phyloP scores from a whole-genome alignment of 2,888 invertebrate genomes.

The Alsophila aescularia region DNA sequence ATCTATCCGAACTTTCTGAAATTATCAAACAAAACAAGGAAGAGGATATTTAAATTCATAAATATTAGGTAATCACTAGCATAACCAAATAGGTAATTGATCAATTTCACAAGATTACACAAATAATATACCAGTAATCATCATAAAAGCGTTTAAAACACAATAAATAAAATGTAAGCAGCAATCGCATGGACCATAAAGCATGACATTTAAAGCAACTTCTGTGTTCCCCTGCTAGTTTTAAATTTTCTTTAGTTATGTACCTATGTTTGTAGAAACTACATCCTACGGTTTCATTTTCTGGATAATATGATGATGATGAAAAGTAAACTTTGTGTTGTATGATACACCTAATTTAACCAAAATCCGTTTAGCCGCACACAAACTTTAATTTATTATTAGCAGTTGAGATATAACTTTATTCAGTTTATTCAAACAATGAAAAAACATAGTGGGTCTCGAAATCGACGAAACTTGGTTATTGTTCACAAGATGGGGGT shows the following conservation, averaged over 20 bases:
- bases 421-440: no score
- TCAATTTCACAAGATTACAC: slow-evolving; percentile 9
- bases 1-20: no score
- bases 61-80: slow-evolving; percentile 1
- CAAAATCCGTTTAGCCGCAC: no score
- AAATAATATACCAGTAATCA: slow-evolving; percentile 3
- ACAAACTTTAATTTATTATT: no score
- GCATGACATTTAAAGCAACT: slow-evolving; percentile 14
- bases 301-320: no score
- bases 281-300: no score
- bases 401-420: no score
- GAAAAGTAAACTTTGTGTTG: no score
- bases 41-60: background rate
- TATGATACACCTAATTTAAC: no score
- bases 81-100: slow-evolving; percentile 2
- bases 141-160: slow-evolving; percentile 5
- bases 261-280: background rate
- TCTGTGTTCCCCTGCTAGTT: background rate
- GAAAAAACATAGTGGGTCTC: no score
- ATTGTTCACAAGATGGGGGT: no score
- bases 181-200: slow-evolving; percentile 12
- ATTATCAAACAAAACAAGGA: slow-evolving; percentile 9
- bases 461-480: no score
- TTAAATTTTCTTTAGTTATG: background rate
- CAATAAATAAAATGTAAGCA: slow-evolving; percentile 6